phyloP scores from a whole-genome alignment of 1,140 invertebrate species.

The Drosophila bocki region DNA sequence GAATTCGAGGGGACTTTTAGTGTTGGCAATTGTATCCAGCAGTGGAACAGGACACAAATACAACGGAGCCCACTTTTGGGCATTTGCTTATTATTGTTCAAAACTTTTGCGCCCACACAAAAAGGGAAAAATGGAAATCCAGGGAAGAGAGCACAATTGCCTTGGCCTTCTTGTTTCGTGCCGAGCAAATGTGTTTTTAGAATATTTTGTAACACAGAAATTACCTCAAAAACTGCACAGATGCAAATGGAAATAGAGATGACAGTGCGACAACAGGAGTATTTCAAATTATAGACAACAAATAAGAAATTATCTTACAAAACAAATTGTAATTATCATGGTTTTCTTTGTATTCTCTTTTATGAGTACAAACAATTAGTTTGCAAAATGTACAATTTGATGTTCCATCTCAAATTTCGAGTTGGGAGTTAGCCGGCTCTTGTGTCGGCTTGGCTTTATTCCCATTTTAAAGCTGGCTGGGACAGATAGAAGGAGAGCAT shows the following conservation, averaged over 20 bases:
- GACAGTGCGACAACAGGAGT: constrained; percentile 6
- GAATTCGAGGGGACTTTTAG: constrained; percentile 36
- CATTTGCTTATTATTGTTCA: constrained; percentile 82
- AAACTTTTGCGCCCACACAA: constrained; percentile 75
- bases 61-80: constrained; percentile 56
- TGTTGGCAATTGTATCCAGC: constrained; percentile 42
- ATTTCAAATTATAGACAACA: background rate
- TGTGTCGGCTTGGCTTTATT: constrained; percentile 29
- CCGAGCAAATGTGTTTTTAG: constrained; percentile 60
- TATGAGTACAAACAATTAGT: background rate
- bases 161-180: constrained; percentile 32
- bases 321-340: background rate
- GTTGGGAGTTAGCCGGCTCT: constrained; percentile 13
- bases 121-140: constrained; percentile 6
- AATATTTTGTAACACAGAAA: constrained; percentile 68
- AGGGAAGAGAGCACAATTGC: constrained; percentile 34
- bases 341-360: background rate
- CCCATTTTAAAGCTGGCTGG: constrained; percentile 62
- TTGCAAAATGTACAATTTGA: background rate
- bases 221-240: constrained; percentile 45
- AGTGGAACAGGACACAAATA: constrained; percentile 18
- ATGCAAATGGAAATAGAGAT: constrained; percentile 58
- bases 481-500: constrained; percentile 45
- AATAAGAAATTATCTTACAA: background rate
- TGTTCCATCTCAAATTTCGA: constrained; percentile 30